Evolutionary conservation across 2,797 vertebrate genomes (phyloP), one percentile per base, ranked within the genome.

Genomic region (Pantherophis vulpinus): DNA sequence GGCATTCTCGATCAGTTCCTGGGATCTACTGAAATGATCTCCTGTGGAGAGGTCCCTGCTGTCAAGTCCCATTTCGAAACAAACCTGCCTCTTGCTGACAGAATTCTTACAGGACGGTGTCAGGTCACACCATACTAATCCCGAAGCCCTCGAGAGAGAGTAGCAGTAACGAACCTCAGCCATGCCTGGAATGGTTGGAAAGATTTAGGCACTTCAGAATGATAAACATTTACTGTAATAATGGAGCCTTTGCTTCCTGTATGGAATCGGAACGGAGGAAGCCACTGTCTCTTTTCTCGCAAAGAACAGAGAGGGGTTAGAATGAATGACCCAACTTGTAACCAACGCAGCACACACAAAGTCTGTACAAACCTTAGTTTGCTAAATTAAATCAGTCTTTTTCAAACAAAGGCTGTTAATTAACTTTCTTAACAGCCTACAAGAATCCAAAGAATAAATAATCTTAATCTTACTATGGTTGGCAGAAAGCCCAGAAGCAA

Each of bases 111-210:
- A 1, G 25, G n/a, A 86, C 7, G 51, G n/a, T 86, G 25, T 88
- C 63, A 91, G 16, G 87, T 93, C 70, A 32, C 37, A 70, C 55
- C 56, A 86, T 6, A 87, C 93, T 93, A 93, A 93, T 93, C 93
- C 87, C 4, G 47, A 86, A 91, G 32, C 87, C 70, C 70, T 32
- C 56, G 32, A 3, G 51, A 91, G 87, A 86, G 32, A 14, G 47
- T 51, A 91, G 70, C 47, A 56, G 70, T 47, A 79, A 60, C 5
- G 16, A 83, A 47, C 59, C 55, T 89, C 56, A 32, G 47, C 58
- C 90, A 93, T 93, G 87, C 32, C 87, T 89, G 58, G 27, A 87
- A 93, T 93, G 32, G 70, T 10, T 91, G 87, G 58, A 86, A 16
- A 58, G 90, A 1, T 87, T 83, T 63, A 47, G 55, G 25, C 58